These are phyloP conservation scores for Salpingus planirostris DNA, from an alignment of 2,888 invertebrate genomes.

Conservation along the genomic window DNA sequence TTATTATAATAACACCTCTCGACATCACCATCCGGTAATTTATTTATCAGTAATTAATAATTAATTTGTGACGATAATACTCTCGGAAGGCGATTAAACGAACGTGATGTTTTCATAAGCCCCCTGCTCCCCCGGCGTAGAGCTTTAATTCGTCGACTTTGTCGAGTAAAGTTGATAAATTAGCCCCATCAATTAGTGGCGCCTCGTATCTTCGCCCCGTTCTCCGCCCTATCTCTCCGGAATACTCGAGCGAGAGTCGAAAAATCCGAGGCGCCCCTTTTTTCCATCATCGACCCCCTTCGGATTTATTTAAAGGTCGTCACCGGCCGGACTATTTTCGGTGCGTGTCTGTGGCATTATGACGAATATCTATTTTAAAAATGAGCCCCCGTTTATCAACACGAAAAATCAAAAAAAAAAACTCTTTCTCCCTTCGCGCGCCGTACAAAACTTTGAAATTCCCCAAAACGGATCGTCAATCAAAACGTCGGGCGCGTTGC, in stretches of 20 bases:
- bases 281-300: no score
- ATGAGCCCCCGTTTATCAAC: slow-evolving; percentile 23
- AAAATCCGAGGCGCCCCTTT: no score
- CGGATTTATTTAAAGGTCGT: no score
- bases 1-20: no score
- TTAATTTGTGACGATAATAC: no score
- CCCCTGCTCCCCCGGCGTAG: background rate
- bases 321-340: no score
- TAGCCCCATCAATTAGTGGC: slow-evolving; percentile 25
- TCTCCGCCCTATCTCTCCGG: background rate
- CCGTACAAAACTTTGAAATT: slow-evolving; percentile 16
- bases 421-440: no score
- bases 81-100: no score
- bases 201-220: slow-evolving; percentile 12
- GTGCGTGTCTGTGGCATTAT: slow-evolving; percentile 13
- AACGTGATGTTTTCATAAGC: background rate
- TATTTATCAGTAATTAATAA: no score
- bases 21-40: no score
- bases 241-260: no score
- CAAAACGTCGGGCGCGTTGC: slow-evolving; percentile 17
- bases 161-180: slow-evolving; percentile 25
- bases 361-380: slow-evolving; percentile 23
- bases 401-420: slow-evolving; percentile 23
- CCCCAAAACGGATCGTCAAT: slow-evolving; percentile 19
- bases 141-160: slow-evolving; percentile 23